Evolutionary conservation across 1,140 invertebrate genomes (phyloP).

Genomic region (Penaeus vannamei): DNA sequence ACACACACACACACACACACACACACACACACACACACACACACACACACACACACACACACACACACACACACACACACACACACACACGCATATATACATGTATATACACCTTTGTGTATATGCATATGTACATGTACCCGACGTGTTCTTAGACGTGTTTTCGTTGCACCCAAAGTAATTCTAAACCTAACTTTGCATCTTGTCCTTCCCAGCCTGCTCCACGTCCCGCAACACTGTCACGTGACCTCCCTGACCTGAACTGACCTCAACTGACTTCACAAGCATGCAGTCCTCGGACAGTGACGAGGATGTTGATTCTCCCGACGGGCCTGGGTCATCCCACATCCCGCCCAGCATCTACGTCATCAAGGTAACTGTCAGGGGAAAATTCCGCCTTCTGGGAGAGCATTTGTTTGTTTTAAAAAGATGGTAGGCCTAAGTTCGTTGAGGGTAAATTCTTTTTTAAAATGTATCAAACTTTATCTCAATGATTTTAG

Average conservation of each 20-base stretch:
- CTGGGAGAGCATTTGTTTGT: background rate
- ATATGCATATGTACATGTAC: no score
- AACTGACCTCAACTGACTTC: conserved; percentile 29
- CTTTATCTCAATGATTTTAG: no score
- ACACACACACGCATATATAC: no score
- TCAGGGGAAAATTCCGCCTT: background rate
- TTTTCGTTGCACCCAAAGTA: background rate
- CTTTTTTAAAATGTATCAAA: no score
- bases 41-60: no score
- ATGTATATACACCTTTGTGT: no score
- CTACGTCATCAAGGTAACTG: conserved; percentile 66
- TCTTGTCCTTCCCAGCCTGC: conserved; percentile 35
- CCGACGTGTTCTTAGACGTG: no score
- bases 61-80: no score
- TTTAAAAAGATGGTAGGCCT: no score
- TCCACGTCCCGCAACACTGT: conserved; percentile 43
- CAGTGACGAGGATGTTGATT: conserved; percentile 64
- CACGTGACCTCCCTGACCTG: conserved; percentile 43
- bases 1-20: no score
- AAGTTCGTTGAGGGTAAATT: no score
- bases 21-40: no score
- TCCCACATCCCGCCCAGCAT: conserved; percentile 66
- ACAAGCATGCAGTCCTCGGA: conserved; percentile 61
- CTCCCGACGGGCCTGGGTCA: conserved; percentile 62
- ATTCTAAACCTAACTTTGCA: background rate